Evolutionary conservation across 2,888 invertebrate species (phyloP), one percentile per base, ranked within the genome.

Genomic region (Resseliella maxima): DNA sequence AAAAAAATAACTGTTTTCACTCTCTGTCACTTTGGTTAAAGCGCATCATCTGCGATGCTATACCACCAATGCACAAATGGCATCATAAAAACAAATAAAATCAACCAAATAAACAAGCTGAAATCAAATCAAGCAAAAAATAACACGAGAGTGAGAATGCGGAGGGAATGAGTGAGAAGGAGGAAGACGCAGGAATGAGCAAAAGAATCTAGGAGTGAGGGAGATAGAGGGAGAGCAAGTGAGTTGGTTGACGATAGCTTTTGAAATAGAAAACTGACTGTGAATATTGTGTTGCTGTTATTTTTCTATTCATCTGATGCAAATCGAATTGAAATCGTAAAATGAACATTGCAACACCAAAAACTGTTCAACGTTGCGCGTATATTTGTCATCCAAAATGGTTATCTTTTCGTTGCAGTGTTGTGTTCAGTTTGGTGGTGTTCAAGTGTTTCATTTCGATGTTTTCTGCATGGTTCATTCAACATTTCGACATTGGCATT

Each of bases 261-360:
- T 41, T 12, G 41, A 41, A 41, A 5, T 8, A 5, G 12, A 5
- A 41, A 41, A 41, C 41, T 41, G 46, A 50, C 46, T 50, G 18
- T 6, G 46, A 18, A 50, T 12, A 31, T 15, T 72, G n/a, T 35
- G 72, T n/a, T n/a, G n/a, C n/a, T n/a, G n/a, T 15, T 31, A 72
- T 15, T 72, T 72, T 72, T 72, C 72, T 27, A 72, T 72, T 72
- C 72, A 72, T 21, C 31, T 31, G 72, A 72, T 72, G 72, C n/a
- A 72, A 72, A 72, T 72, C 72, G 72, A 72, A 72, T 72, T 72
- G 35, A 31, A 72, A 59, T 15, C 59, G 59, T 59, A 59, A 59
- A 59, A 59, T 59, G 59, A n/a, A n/a, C 72, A 72, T 72, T 72
- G 72, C 59, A 59, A 59, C 59, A 59, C 24, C 24, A n/a, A 27